Conservation (phyloP, 2,797 vertebrate genomes). For the Hippoglossus hippoglossus region DNA sequence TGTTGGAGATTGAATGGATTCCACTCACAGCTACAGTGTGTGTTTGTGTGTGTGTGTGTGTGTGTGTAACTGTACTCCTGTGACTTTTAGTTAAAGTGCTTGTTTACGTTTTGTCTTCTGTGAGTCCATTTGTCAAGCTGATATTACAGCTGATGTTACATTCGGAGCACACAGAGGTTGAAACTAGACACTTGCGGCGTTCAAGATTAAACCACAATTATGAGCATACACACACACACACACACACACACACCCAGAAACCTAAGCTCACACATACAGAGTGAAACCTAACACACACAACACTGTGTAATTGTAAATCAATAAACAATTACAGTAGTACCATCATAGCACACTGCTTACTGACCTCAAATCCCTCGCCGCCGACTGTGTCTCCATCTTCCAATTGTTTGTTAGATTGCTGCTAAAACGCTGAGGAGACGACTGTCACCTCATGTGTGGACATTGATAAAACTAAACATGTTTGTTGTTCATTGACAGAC, state of each 20-base stretch:
- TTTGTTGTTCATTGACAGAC: not conserved
- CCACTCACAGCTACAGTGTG: not conserved
- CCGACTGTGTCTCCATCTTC: conserved; percentile 58
- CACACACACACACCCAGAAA: conserved; percentile 23
- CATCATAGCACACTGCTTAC: conserved; percentile 68
- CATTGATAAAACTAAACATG: not conserved
- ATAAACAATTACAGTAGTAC: conserved; percentile 75
- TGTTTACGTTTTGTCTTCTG: not conserved
- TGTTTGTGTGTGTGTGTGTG: too few species aligned
- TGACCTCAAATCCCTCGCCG: conserved; percentile 70
- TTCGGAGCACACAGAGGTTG: conserved; percentile 1
- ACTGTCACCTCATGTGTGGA: conserved; percentile 32
- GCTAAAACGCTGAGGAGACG: conserved; percentile 40
- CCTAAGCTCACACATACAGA: not conserved
- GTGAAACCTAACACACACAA: conserved; percentile 50
- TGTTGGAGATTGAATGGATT: too few species aligned
- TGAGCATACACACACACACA: not conserved
- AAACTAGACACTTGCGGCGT: conserved; percentile 39
- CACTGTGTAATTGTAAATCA: conserved; percentile 76
- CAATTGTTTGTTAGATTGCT: conserved; percentile 39
- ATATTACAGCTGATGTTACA: conserved; percentile 7
- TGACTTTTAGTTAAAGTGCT: not conserved
- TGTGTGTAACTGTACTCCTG: not conserved
- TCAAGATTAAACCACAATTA: conserved; percentile 24
- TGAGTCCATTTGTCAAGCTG: conserved; percentile 15